Evolutionary conservation across 2,888 invertebrate species (phyloP), one percentile per base, ranked within the genome.

Genomic region (Erynnis tages): DNA sequence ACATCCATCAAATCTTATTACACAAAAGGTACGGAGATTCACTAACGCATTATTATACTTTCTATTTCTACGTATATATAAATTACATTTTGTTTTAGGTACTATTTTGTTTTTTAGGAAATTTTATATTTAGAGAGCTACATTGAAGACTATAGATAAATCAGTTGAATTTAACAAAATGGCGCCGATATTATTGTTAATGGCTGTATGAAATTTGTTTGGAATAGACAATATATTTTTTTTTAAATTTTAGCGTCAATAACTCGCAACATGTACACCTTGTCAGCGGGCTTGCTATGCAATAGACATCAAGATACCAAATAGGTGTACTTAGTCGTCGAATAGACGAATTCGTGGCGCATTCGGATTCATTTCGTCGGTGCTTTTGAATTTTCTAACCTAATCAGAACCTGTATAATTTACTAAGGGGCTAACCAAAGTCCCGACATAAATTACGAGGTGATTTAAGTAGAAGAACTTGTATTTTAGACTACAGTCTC

Each of bases 391-490:
- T 67, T 78, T 82, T 86, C 87, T 87, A 84, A 84, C 87, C 86
- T 87, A 90, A 90, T 90, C 90, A 90, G 87, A 90, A 90, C 90
- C 90, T 86, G 88, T 87, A 79, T 84, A 90, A 90, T 90, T 90
- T 90, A 90, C 89, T 84, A 67, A 82, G 79, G 80, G 73, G 63
- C 72, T 64, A 27, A 19, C 30, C n/a, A 34, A 52, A 61, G 73
- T 63, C 76, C 82, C 82, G 80, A 80, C 66, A 86, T 90, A 90
- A 90, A 90, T 89, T 85, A 88, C 80, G 90, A 88, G 90, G 90
- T 90, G 90, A 90, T 90, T 89, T 79, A 78, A 87, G 87, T 82
- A 87, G 87, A 88, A 89, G 82, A 86, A 79, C 77, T 68, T 76
- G 70, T 71, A 71, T 72, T 71, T 68, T 70, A 76, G 76, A 79